These are phyloP conservation scores for Lucifuga dentata DNA, from an alignment of 2,113 vertebrate genomes.

Conservation along the genomic window DNA sequence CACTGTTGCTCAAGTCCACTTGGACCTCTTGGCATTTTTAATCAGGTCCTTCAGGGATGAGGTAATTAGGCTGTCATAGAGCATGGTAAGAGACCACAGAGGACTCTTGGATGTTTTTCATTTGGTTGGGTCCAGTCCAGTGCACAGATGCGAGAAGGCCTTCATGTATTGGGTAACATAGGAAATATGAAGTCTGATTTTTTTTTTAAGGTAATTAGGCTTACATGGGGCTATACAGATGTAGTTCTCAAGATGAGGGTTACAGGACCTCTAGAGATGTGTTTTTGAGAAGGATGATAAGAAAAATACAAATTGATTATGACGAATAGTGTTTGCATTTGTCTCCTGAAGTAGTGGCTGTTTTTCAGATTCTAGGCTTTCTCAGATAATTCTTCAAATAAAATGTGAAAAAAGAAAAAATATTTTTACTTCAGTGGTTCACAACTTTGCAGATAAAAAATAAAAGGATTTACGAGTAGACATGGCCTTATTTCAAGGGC, in stretches of 20 bases:
- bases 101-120: conserved; percentile 25
- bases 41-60: conserved; percentile 44
- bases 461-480: background rate
- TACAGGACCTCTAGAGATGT: background rate
- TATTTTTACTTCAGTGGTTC: too few relatives aligned
- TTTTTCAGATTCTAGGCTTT: too few relatives aligned
- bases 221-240: conserved; percentile 9
- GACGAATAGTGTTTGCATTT: too few relatives aligned
- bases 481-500: background rate
- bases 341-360: too few relatives aligned
- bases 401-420: conserved; percentile 3
- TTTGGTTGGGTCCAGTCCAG: conserved; percentile 16
- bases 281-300: too few relatives aligned
- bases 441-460: too few relatives aligned
- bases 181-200: background rate
- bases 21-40: conserved; percentile 27
- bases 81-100: conserved; percentile 13
- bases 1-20: conserved; percentile 5
- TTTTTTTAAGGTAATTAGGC: conserved; percentile 18
- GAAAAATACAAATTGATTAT: too few relatives aligned
- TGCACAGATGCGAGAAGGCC: conserved; percentile 18
- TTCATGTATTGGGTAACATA: conserved; percentile 49
- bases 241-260: background rate
- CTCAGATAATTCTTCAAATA: background rate
- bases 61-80: conserved; percentile 53